phyloP scores from a whole-genome alignment of 2,113 vertebrate genomes.

The Notothenia rossii region DNA sequence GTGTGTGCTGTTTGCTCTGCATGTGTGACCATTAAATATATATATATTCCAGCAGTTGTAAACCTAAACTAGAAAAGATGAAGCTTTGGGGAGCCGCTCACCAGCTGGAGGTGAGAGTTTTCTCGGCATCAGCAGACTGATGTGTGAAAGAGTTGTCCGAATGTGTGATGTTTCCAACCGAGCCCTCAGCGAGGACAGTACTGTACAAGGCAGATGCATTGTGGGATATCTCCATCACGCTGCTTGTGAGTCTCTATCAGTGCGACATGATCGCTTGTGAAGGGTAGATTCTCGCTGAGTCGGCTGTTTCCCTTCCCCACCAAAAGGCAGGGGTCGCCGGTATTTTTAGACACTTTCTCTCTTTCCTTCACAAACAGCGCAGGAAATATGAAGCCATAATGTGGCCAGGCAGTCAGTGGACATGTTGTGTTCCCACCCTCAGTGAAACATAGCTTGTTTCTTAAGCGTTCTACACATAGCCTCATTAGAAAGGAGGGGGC shows the following conservation, averaged over 20 bases:
- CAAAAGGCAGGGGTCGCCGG: slow-evolving; percentile 36
- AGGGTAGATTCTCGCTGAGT: slow-evolving; percentile 75
- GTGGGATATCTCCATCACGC: slow-evolving; percentile 56
- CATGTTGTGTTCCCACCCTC: background rate
- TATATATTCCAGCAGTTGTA: slow-evolving; percentile 13
- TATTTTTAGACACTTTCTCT: slow-evolving; percentile 62
- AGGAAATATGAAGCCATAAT: slow-evolving; percentile 56
- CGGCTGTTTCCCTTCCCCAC: slow-evolving; percentile 53
- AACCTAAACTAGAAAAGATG: background rate
- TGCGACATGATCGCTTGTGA: slow-evolving; percentile 57
- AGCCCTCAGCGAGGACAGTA: slow-evolving; percentile 13
- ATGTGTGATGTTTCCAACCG: slow-evolving; percentile 28
- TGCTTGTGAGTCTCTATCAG: slow-evolving; percentile 27
- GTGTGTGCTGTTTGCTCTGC: too few relatives aligned
- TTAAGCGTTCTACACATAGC: slow-evolving; percentile 45
- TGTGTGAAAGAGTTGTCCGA: slow-evolving; percentile 41
- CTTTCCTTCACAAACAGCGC: slow-evolving; percentile 41
- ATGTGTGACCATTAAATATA: too few relatives aligned
- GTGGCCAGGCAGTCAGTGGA: background rate
- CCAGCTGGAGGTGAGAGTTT: slow-evolving; percentile 12
- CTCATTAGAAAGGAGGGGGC: slow-evolving; percentile 38
- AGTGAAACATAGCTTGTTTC: slow-evolving; percentile 28
- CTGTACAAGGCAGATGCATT: slow-evolving; percentile 51
- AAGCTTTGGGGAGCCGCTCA: slow-evolving; percentile 6
- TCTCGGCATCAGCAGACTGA: slow-evolving; percentile 9